Base-by-base conservation (phyloP, 1,140 invertebrate species). In the Ceratina japonica region DNA sequence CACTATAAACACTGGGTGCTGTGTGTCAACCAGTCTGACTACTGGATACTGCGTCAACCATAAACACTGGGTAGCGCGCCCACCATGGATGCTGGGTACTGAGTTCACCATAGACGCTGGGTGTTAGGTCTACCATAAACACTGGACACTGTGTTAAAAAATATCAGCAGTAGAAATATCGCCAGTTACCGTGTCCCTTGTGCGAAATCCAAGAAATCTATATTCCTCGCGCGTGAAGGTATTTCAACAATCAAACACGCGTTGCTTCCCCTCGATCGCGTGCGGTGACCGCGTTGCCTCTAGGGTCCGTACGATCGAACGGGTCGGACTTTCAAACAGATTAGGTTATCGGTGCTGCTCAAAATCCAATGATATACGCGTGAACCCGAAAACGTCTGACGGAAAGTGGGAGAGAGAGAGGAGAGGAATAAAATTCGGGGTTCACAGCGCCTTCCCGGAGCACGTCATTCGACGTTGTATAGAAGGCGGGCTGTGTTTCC, bases 391-490 rank as follows among this genome's bases (percentile, higher is more conserved):
- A 44, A 44, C 10, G 5, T 10, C 37, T 44, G 37, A 37, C 7
- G 37, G 31, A 64, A 68, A 16, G 44, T 20, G 66, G 44, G 75
- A 44, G 44, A 31, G 16, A 7, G 20, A 5, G 20, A 4, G 3
- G 2, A 15, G 58, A 5, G 4, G 31, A 20, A 31, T 16, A 58
- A 79, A 73, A 62, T 64, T 79, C 49, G 16, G 70, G 70, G 64
- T 20, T 65, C 31, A 54, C 49, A 59, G 44, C 24, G 66, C n/a
- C 37, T 71, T 77, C 61, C 62, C 56, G 18, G 24, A 18, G 49
- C 37, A 70, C 27, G 75, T 68, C 20, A 15, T 62, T 70, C n/a
- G 52, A 52, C 1, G 56, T 5, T 18, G 18, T 44, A 22, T 12
- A 18, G 27, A 51, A 27, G 7, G 4, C 13, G 31, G 27, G 3